Conservation (phyloP, 92 coral and sea anemone species). For the Epizoanthus ramosus region DNA sequence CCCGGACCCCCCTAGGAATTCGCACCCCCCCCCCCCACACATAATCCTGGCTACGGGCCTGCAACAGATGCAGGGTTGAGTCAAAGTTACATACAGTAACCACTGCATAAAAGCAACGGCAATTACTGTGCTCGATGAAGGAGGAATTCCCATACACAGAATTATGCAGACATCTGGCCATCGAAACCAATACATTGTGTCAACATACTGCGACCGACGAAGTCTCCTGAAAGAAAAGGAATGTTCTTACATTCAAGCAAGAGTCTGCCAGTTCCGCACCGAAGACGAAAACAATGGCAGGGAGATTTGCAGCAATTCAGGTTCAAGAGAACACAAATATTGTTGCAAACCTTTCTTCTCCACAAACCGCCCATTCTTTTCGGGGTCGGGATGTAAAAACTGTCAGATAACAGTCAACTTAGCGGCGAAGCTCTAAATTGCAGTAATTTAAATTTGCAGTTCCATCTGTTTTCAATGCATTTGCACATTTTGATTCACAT, state of each 20-base stretch:
- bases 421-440: too few relatives aligned
- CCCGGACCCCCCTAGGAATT: too few relatives aligned
- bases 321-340: constrained; percentile 2
- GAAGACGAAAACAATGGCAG: background rate
- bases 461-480: too few relatives aligned
- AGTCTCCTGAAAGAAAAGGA: constrained; percentile 53
- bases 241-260: constrained; percentile 54
- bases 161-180: constrained; percentile 67
- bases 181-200: constrained; percentile 51
- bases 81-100: constrained; percentile 61
- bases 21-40: too few relatives aligned
- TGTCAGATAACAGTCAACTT: too few relatives aligned
- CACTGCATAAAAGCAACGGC: constrained; percentile 65
- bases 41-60: too few relatives aligned
- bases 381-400: background rate
- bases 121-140: constrained; percentile 62
- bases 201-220: constrained; percentile 62
- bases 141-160: constrained; percentile 63
- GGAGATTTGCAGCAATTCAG: background rate
- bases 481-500: too few relatives aligned
- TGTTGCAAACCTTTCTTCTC: constrained; percentile 5
- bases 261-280: constrained; percentile 13
- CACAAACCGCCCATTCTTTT: constrained; percentile 2
- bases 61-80: constrained; percentile 55
- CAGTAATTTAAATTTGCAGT: too few relatives aligned